Evolutionary conservation across 2,797 vertebrate genomes (phyloP).

Genomic region (Esox masquinongy): DNA sequence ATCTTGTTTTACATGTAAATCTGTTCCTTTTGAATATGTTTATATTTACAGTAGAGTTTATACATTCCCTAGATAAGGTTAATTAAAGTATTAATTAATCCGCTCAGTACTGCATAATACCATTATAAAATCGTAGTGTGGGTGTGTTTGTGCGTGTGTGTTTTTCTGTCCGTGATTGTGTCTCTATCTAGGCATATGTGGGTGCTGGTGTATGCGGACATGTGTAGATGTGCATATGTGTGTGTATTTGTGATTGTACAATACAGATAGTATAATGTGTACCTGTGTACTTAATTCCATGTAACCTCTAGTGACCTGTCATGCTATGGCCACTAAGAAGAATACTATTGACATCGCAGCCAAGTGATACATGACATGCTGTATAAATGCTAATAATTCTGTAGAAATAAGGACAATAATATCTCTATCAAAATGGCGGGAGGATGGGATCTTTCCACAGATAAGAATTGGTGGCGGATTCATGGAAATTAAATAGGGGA

Average conservation of each 20-base stretch:
- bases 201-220: conserved; percentile 2
- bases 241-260: conserved; percentile 15
- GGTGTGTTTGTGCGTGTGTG: conserved; percentile 7
- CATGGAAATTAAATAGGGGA: background rate
- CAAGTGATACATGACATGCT: conserved; percentile 22
- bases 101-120: conserved; percentile 47
- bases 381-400: conserved; percentile 32
- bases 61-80: conserved; percentile 41
- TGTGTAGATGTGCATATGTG: conserved; percentile 29
- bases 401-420: conserved; percentile 19
- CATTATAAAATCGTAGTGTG: conserved; percentile 51
- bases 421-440: conserved; percentile 16
- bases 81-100: conserved; percentile 60
- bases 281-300: conserved; percentile 45
- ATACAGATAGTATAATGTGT: conserved; percentile 7
- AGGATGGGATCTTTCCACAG: conserved; percentile 3
- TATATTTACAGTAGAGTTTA: conserved; percentile 33
- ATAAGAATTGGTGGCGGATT: background rate
- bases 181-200: conserved; percentile 5
- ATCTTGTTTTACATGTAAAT: background rate
- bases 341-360: conserved; percentile 39
- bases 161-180: background rate
- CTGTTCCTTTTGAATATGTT: conserved; percentile 34
- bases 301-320: conserved; percentile 47
- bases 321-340: conserved; percentile 50